Base-by-base conservation (phyloP, 2,888 invertebrate species). In the Cantharis rufa region DNA sequence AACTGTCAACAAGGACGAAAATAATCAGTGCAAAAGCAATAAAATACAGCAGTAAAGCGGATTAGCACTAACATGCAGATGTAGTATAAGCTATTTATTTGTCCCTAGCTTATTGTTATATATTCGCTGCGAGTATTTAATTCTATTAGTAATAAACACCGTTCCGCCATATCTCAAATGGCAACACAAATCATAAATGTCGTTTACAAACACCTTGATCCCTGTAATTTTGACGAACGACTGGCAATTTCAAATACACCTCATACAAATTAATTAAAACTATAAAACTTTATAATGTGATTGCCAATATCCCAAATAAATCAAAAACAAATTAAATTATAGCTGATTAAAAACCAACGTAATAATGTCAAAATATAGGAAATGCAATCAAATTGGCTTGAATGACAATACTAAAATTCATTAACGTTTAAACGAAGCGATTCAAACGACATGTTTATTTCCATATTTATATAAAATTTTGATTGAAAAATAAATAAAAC, bases 81-180 rank as follows among this genome's bases (percentile, higher is more conserved):
- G 72, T n/a, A 48, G 48, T 68, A 69, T 69, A 72, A 69, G 66
- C 66, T 62, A 70, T 76, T 76, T 76, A 73, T 76, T 73, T 15
- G 73, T 70, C 70, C 28, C 73, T 32, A 28, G 66, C 72, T 77
- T 77, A 77, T 77, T 77, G 76, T 72, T 72, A 76, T 72, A 77
- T 28, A 73, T 73, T 73, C 73, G 68, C 27, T 71, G 68, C 66
- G 68, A 77, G 63, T 64, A 71, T 71, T 77, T 77, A 77, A 77
- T 74, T 74, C 77, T 69, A 74, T 77, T 77, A 74, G 74, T 48
- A 71, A 71, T 77, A 74, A 77, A 77, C 77, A 74, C 74, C 18
- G 27, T 18, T 66, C 7, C 18, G 77, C 69, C 69, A 74, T 74
- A 74, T 71, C 71, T 74, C 71, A 77, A 77, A 74, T 64, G 18